Base-by-base conservation (phyloP, 2,113 vertebrate genomes). In the Paradisaea rubra region DNA sequence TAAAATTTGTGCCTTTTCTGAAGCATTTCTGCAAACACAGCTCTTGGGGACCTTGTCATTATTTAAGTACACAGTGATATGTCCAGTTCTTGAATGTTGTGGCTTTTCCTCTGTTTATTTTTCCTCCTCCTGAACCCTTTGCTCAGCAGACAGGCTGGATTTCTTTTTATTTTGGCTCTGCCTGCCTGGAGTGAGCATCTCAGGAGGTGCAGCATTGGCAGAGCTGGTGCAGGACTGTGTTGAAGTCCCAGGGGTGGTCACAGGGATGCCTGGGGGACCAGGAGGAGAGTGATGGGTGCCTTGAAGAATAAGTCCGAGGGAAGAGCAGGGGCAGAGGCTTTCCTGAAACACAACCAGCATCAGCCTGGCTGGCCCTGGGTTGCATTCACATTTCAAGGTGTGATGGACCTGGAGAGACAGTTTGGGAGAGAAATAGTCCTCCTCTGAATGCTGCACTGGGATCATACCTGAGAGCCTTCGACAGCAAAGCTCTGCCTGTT, bases 101-200 rank as follows among this genome's bases (percentile, higher is more conserved):
- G 69, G 88, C 60, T 96, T 93, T 92, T 79, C 54, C 71, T 89
- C 59, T 93, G 92, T 89, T 93, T 94, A 53, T 66, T 88, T 95
- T 91, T 35, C n/a, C 69, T 84, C 49, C 83, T 91, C 44, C 41
- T 84, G 44, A 76, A 79, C 72, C 15, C 71, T 81, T 84, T 56
- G 47, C 44, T 74, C n/a, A 88, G 61, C 65, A 90, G 41, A 74
- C 69, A 66, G 30, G 41, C 78, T 56, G 83, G 1, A 1, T 3
- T 59, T 85, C 28, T 35, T 74, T 66, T 53, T 18, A 12, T 37
- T 80, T 49, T 65, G 41, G 39, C 39, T 81, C 56, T 85, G 60
- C 28, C n/a, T 87, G 33, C 47, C 77, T 45, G 35, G 19, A 78
- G 23, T 4, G 1, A 81, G 28, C 8, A 4, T 71, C 86, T 77